Evolutionary conservation across 2,888 invertebrate genomes (phyloP), one percentile per base, ranked within the genome.

Genomic region (Siphonodentalium dalli): DNA sequence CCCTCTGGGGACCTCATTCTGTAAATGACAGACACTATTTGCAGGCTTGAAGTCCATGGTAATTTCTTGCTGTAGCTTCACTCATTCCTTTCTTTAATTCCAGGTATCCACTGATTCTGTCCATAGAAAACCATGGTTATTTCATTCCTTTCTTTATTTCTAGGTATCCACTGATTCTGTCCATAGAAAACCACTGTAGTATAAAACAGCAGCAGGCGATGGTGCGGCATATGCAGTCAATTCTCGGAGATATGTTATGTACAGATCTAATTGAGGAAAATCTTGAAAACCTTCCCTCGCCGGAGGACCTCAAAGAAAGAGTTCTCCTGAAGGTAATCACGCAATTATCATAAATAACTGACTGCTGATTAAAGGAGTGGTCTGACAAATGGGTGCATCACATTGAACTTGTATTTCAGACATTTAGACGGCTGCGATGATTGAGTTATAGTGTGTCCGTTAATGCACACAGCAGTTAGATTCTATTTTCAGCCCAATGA

Each of bases 151-250:
- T 13, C n/a, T 53, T 21, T n/a, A 45, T 31, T 63, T 72, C 18
- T 61, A 84, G 84, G 45, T 85, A 83, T 69, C 85, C 85, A 39
- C 74, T 85, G 57, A 81, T 85, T 61, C 62, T 85, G 39, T 83
- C 83, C 40, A 70, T 85, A 45, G 83, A 84, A 58, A 83, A 83
- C 63, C 85, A 85, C 66, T 84, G 85, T 60, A 78, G 76, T 48
- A 54, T 81, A 15, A 78, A 78, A 48, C 82, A 82, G 67, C 85
- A 85, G 69, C 74, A 78, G 52, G 68, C 70, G 18, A 79, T 84
- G 65, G 82, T 80, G 0, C 59, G 70, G 11, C 64, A 75, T 53
- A 63, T 84, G 66, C 69, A 64, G 21, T 60, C 71, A 23, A 70
- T 75, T 29, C 71, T 85, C 26, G 81, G 79, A 11, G 75, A 81